A percentile compares a stretch with the other conserved stretches of the same genome.
phyloP scores from a whole-genome alignment of 2,888 invertebrate genomes.

The Hoplodrina ambigua region DNA sequence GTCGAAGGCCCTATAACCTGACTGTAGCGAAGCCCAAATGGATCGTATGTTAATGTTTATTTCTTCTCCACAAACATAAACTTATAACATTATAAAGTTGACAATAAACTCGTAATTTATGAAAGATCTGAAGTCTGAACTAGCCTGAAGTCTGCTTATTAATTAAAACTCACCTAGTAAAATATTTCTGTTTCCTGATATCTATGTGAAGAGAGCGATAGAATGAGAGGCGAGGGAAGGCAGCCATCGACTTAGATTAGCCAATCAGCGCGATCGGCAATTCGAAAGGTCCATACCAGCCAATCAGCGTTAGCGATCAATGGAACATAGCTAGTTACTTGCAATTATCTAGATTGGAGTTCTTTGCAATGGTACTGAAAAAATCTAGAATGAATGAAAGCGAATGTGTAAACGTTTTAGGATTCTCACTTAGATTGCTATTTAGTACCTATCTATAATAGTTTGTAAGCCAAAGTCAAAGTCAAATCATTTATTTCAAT shows the following conservation, averaged over 20 bases:
- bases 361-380: conserved; percentile 16
- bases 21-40: too few relatives aligned
- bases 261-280: conserved; percentile 22
- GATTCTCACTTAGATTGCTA: conserved; percentile 14
- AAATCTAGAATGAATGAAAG: conserved; percentile 10
- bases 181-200: neutral
- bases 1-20: too few relatives aligned
- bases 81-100: too few relatives aligned
- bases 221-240: conserved; percentile 7
- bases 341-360: conserved; percentile 25
- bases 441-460: neutral
- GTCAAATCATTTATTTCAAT: too few relatives aligned
- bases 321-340: conserved; percentile 14
- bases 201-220: neutral
- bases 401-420: conserved; percentile 2
- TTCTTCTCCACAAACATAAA: too few relatives aligned
- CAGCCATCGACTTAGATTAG: conserved; percentile 15
- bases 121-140: too few relatives aligned
- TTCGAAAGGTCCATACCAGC: conserved; percentile 13
- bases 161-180: neutral
- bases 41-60: too few relatives aligned
- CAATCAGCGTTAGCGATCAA: conserved; percentile 30
- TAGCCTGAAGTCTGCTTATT: neutral
- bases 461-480: too few relatives aligned
- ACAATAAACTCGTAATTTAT: too few relatives aligned